These are phyloP conservation scores for Ambastaia sidthimunki DNA, from an alignment of 2,797 vertebrate species.

Conservation along the genomic window DNA sequence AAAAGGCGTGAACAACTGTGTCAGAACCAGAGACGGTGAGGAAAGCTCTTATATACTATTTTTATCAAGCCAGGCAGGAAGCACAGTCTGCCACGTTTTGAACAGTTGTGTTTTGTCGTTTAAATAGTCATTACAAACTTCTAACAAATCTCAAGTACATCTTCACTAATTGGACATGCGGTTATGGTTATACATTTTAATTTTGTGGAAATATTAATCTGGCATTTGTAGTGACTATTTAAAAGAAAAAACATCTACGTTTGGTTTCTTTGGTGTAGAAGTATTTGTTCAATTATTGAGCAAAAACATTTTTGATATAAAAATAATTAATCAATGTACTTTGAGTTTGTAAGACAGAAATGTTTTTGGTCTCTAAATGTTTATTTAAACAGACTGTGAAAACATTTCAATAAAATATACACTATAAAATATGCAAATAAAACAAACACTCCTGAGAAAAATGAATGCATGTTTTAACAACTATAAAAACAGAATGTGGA, in stretches of 20 bases:
- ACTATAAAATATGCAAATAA: neutral
- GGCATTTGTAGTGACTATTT: neutral
- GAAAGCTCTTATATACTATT: neutral
- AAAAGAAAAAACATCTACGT: neutral
- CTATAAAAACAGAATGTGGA: neutral
- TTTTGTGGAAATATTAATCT: neutral
- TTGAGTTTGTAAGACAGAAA: neutral
- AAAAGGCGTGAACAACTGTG: neutral
- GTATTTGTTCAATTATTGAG: too few species aligned
- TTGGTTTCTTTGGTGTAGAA: too few species aligned
- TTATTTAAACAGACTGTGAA: too few species aligned
- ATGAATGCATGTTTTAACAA: neutral
- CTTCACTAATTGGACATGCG: neutral
- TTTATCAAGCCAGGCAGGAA: neutral
- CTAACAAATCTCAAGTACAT: neutral
- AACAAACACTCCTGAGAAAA: neutral
- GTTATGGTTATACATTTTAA: neutral
- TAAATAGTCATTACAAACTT: neutral
- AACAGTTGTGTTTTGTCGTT: neutral
- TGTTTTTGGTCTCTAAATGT: neutral
- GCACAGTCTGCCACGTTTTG: neutral
- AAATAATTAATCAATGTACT: neutral
- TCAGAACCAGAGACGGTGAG: neutral
- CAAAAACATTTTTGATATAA: too few species aligned
- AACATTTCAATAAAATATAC: too few species aligned